Percentiles rank a stretch among this genome's conserved stretches.
Evolutionary conservation across 2,113 vertebrate genomes (phyloP).

Genomic region (Nothobranchius kuhntae): DNA sequence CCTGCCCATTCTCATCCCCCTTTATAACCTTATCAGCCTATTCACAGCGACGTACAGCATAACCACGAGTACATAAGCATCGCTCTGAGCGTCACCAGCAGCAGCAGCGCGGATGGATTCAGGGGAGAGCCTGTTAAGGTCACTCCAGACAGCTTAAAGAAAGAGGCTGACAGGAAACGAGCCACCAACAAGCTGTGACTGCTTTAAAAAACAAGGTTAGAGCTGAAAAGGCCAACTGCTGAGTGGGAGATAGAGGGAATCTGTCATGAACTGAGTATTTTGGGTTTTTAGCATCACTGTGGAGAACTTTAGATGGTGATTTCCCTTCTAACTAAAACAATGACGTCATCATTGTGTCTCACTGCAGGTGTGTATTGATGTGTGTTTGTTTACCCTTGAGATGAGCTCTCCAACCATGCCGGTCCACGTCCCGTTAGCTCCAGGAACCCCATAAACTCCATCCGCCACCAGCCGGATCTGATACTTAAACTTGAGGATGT

Average conservation of each 20-base stretch:
- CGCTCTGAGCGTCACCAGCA: conserved; percentile 41
- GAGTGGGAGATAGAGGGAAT: conserved; percentile 32
- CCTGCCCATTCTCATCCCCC: not conserved
- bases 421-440: conserved; percentile 93
- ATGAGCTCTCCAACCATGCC: conserved; percentile 99
- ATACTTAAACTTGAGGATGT: conserved; percentile 95
- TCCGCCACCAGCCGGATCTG: conserved; percentile 94
- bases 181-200: conserved; percentile 45
- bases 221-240: conserved; percentile 38
- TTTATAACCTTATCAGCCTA: conserved; percentile 37
- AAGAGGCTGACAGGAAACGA: conserved; percentile 46
- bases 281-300: not conserved
- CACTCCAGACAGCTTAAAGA: conserved; percentile 37
- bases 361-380: not conserved
- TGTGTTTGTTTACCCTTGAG: conserved; percentile 81
- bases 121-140: conserved; percentile 41
- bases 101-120: conserved; percentile 1
- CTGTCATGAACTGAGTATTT: conserved; percentile 5
- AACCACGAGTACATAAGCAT: conserved; percentile 18
- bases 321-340: not conserved
- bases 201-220: conserved; percentile 34
- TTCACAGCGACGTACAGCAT: conserved; percentile 24
- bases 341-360: too few relatives aligned
- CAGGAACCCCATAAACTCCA: conserved; percentile 89
- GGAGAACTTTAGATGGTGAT: not conserved